Conservation (phyloP, 2,888 invertebrate genomes). For the Latrodectus hesperus region DNA sequence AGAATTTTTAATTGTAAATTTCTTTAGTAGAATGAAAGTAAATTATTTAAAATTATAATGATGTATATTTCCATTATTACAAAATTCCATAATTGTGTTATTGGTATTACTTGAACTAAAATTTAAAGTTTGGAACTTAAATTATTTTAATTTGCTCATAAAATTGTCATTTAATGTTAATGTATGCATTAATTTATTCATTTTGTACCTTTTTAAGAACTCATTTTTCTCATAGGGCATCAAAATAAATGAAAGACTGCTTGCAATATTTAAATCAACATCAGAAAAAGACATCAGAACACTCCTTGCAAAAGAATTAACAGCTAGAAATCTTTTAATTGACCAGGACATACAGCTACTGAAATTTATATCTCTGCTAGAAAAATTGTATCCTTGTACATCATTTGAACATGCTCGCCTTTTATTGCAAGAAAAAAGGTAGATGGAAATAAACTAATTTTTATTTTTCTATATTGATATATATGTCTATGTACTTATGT, state of each 20-base stretch:
- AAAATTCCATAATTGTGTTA: too few species aligned
- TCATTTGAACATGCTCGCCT: constrained; percentile 60
- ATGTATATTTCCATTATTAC: too few species aligned
- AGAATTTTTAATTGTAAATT: too few species aligned
- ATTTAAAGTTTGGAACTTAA: too few species aligned
- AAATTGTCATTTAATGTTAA: background rate
- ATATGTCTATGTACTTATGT: too few species aligned
- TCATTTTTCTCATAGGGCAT: constrained; percentile 42
- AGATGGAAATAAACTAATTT: background rate
- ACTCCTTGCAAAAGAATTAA: constrained; percentile 28
- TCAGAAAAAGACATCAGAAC: constrained; percentile 55
- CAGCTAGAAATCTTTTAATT: constrained; percentile 13
- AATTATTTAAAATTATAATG: too few species aligned
- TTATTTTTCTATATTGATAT: background rate
- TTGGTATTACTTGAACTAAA: too few species aligned
- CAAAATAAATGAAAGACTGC: constrained; percentile 34
- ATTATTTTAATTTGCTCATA: too few species aligned
- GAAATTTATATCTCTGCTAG: constrained; percentile 45
- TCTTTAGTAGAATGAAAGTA: too few species aligned
- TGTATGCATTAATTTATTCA: background rate
- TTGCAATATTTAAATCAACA: constrained; percentile 51
- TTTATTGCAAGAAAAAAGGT: constrained; percentile 53
- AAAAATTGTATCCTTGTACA: constrained; percentile 59
- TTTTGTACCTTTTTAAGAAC: background rate
- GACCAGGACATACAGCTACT: constrained; percentile 12